phyloP scores from a whole-genome alignment of 2,888 invertebrate species.

The Tolmerus cingulatus region DNA sequence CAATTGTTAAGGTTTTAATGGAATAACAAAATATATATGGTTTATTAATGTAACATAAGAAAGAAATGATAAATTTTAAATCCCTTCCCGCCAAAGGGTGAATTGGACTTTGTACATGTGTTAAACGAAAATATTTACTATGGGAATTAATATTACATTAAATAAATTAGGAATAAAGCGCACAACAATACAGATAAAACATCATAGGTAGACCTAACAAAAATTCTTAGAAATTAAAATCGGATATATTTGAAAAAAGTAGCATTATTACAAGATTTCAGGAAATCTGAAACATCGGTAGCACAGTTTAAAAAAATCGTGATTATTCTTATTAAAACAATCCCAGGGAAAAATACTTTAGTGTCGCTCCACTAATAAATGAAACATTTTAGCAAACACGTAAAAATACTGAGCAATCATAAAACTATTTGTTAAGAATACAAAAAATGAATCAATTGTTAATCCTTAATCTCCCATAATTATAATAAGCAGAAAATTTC shows the following conservation, averaged over 20 bases:
- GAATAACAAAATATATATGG: not conserved
- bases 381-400: not conserved
- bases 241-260: not conserved
- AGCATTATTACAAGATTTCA: not conserved
- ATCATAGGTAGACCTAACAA: not conserved
- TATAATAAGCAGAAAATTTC: constrained; percentile 3
- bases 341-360: not conserved
- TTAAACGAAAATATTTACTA: not conserved
- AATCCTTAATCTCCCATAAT: constrained; percentile 7
- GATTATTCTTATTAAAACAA: not conserved
- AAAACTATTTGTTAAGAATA: not conserved
- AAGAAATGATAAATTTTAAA: not conserved
- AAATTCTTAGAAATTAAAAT: not conserved
- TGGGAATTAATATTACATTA: not conserved
- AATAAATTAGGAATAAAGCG: not conserved
- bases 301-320: not conserved
- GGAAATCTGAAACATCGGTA: not conserved
- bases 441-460: not conserved
- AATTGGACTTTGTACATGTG: not conserved
- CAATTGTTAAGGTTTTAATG: not conserved
- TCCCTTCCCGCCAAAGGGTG: not conserved
- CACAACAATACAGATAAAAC: not conserved
- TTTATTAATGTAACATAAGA: not conserved
- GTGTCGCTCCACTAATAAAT: not conserved
- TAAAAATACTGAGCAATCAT: not conserved